Conservation (phyloP, 2,113 vertebrate species). For the Colistium nudipinnis region DNA sequence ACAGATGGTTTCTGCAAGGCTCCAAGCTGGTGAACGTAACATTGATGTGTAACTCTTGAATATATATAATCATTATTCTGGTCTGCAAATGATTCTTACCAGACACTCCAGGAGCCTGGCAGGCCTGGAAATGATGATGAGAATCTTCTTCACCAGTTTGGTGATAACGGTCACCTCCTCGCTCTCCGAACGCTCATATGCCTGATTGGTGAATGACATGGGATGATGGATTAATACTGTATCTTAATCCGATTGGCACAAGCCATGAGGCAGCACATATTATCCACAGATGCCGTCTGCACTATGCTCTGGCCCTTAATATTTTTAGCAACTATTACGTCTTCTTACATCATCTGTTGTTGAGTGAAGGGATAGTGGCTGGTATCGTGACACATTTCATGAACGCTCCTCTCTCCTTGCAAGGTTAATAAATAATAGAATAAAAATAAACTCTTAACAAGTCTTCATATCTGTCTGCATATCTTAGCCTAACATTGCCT, state of each 20-base stretch:
- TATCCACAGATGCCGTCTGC: constrained; percentile 16
- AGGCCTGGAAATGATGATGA: constrained; percentile 93
- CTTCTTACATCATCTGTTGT: constrained; percentile 31
- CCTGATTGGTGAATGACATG: constrained; percentile 76
- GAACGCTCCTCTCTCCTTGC: neutral
- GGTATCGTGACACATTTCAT: constrained; percentile 29
- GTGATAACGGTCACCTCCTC: constrained; percentile 90
- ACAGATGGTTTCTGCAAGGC: constrained; percentile 5
- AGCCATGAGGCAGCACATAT: constrained; percentile 4
- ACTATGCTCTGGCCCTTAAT: constrained; percentile 8
- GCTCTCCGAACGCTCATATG: constrained; percentile 92
- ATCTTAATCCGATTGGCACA: constrained; percentile 29
- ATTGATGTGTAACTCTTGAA: neutral
- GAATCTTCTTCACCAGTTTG: constrained; percentile 91
- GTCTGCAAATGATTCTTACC: constrained; percentile 76
- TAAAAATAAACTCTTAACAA: constrained; percentile 11
- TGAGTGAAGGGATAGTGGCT: constrained; percentile 17
- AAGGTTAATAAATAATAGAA: constrained; percentile 29
- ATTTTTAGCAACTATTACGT: constrained; percentile 56
- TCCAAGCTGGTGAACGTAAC: neutral
- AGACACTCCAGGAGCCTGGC: constrained; percentile 93
- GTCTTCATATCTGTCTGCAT: constrained; percentile 10
- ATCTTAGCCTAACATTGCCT: constrained; percentile 34
- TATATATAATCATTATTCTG: neutral
- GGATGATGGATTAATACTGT: constrained; percentile 34